A percentile compares a stretch with the other conserved stretches of the same genome.
Evolutionary conservation across 2,113 vertebrate species (phyloP).

Genomic region (Chaetodon auriga): DNA sequence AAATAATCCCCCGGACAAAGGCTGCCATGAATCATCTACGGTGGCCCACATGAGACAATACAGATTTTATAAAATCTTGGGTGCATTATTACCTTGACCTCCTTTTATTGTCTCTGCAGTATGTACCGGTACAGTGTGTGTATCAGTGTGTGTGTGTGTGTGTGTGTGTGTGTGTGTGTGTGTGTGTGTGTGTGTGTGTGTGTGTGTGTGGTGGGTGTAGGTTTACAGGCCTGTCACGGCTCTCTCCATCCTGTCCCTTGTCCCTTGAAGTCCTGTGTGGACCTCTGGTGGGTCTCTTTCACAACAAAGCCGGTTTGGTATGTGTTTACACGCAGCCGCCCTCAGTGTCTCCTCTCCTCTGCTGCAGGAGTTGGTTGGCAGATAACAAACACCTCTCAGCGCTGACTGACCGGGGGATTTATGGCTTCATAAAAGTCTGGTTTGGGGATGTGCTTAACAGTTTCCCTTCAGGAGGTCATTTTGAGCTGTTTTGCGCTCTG

Average conservation of each 20-base stretch:
- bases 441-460: slow-evolving; percentile 22
- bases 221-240: background rate
- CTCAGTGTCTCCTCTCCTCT: slow-evolving; percentile 44
- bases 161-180: background rate
- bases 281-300: slow-evolving; percentile 29
- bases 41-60: background rate
- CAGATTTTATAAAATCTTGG: background rate
- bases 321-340: slow-evolving; percentile 48
- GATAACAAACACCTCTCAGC: slow-evolving; percentile 56
- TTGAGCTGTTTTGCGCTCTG: slow-evolving; percentile 43
- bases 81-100: background rate
- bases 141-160: background rate
- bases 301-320: slow-evolving; percentile 48
- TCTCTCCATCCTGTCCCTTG: background rate
- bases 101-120: background rate
- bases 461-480: slow-evolving; percentile 37
- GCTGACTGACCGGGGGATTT: slow-evolving; percentile 51
- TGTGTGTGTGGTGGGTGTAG: background rate
- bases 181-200: background rate
- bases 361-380: slow-evolving; percentile 18
- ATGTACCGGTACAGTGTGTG: no score
- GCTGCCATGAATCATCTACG: background rate
- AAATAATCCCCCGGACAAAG: background rate
- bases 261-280: slow-evolving; percentile 21
- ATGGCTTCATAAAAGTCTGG: slow-evolving; percentile 58